These are phyloP conservation scores for Drosophila yooni DNA, from an alignment of 2,888 invertebrate species.

Conservation along the genomic window DNA sequence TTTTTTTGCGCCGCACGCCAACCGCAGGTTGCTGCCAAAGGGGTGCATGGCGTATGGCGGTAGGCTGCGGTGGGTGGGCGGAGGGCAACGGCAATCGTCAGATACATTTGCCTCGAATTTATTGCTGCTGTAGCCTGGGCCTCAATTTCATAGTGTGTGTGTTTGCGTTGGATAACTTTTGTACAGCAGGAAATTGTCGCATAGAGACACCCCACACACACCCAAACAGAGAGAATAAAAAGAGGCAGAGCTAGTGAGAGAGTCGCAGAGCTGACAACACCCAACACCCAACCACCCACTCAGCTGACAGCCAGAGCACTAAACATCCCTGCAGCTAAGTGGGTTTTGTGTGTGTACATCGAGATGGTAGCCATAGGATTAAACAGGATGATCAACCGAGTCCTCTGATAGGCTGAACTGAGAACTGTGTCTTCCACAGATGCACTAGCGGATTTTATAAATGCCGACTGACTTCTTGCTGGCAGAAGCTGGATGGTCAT, in stretches of 20 bases:
- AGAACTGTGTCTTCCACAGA: background rate
- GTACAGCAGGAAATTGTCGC: constrained; percentile 77
- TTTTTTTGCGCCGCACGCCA: constrained; percentile 65
- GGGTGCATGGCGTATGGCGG: background rate
- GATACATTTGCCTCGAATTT: constrained; percentile 82
- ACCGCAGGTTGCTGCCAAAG: constrained; percentile 50
- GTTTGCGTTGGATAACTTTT: constrained; percentile 56
- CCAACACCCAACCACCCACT: constrained; percentile 9
- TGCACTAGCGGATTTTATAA: background rate
- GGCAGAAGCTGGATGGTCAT: background rate
- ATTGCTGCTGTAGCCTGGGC: constrained; percentile 83
- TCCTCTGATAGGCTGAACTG: constrained; percentile 34
- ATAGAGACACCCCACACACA: constrained; percentile 59
- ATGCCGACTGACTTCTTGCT: background rate
- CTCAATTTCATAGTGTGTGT: constrained; percentile 47
- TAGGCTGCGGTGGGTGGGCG: background rate
- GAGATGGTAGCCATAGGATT: constrained; percentile 44
- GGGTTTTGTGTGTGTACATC: background rate
- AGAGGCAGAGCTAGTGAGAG: background rate
- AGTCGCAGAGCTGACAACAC: no score
- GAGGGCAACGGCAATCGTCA: constrained; percentile 60
- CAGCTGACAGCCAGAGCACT: background rate
- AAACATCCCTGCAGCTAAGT: constrained; percentile 34
- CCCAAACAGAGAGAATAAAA: background rate
- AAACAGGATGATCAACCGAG: background rate